phyloP scores from a whole-genome alignment of 2,113 vertebrate species.

The Ptychochromis oligacanthus region DNA sequence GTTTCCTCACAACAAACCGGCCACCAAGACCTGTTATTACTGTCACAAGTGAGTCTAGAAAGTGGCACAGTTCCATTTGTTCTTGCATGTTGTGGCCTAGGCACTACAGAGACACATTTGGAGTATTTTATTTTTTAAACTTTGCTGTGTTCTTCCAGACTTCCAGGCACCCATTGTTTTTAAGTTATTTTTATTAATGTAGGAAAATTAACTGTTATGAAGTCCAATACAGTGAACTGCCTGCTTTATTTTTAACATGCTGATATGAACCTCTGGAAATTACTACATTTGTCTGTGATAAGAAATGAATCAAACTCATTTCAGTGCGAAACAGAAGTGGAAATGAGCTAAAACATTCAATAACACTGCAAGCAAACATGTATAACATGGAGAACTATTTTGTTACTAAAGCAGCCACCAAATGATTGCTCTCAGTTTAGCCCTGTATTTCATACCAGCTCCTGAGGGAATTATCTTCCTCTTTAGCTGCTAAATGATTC shows the following conservation, averaged over 20 bases:
- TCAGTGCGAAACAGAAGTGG: too few species aligned
- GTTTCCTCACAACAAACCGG: slow-evolving; percentile 79
- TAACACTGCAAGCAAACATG: too few species aligned
- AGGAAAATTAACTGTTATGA: too few species aligned
- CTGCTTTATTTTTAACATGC: too few species aligned
- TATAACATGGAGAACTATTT: background rate
- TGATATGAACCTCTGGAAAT: too few species aligned
- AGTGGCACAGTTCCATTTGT: too few species aligned
- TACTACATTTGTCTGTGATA: too few species aligned
- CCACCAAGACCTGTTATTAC: slow-evolving; percentile 86
- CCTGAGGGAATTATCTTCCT: background rate
- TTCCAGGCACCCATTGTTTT: rapidly evolving
- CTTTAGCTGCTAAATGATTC: background rate
- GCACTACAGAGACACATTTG: too few species aligned
- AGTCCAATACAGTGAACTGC: too few species aligned
- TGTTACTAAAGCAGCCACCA: background rate
- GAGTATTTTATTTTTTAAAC: background rate
- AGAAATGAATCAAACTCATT: too few species aligned
- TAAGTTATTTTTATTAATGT: background rate
- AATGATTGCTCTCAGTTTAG: background rate
- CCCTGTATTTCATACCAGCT: background rate
- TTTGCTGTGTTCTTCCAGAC: rapidly evolving
- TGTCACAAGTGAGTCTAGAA: slow-evolving; percentile 86
- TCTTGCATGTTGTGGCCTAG: too few species aligned
- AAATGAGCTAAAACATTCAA: too few species aligned